Evolutionary conservation across 2,797 vertebrate genomes (phyloP), one percentile per base, ranked within the genome.

Genomic region (Echeneis naucrates): DNA sequence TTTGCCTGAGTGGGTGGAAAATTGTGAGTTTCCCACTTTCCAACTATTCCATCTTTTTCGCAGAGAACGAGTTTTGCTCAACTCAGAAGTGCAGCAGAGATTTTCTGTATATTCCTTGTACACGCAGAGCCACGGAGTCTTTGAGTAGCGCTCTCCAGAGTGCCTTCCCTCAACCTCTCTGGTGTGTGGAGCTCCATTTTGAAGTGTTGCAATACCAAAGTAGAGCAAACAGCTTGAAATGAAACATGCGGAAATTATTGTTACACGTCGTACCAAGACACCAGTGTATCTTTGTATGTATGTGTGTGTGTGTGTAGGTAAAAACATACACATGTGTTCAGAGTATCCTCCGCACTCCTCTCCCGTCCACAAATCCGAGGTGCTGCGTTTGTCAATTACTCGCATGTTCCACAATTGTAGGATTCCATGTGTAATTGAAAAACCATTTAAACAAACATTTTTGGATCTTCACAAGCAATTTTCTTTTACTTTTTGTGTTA

Each of bases 151-250:
- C 89, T 92, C 90, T 77, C 87, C 87, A 61, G 89, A 84, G 88
- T 81, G 77, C 71, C 71, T 16, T 16, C 33, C 21, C 21, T 27
- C 24, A 30, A 30, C 30, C 30, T 68, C 68, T 57, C 77, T 78
- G 76, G 83, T 73, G 73, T 42, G 53, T 73, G 42, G 81, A 79
- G 77, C 77, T 89, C 78, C 80, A 90, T 84, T 80, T 80, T 91
- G 85, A 93, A 90, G 87, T 81, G 76, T 69, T 82, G 84, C 79
- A 77, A 80, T 77, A 87, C 85, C 63, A 81, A 91, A 91, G 90
- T 88, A 91, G 84, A 88, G 83, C 83, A 89, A 90, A 90, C 86
- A 64, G 81, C 84, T 85, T 71, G 62, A 86, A 89, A 80, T 81
- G 76, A 89, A 87, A 82, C 75, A 82, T 40, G 65, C 63, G 69